Evolutionary conservation across 2,113 vertebrate genomes (phyloP).

Genomic region (Phyllostomus hastatus): DNA sequence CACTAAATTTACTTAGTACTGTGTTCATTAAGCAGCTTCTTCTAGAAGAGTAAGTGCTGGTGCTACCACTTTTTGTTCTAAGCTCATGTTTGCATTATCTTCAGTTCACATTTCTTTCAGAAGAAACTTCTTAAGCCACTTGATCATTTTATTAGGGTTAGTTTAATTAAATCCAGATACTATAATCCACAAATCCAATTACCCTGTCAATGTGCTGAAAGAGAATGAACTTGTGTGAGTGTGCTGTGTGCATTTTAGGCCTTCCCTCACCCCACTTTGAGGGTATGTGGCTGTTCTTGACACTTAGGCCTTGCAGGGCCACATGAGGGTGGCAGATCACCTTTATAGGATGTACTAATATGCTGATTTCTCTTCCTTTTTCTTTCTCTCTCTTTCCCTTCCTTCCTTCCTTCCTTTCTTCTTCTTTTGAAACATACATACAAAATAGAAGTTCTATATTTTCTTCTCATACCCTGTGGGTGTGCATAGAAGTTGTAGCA

Average conservation of each 20-base stretch:
- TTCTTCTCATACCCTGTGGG: neutral
- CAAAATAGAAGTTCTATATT: neutral
- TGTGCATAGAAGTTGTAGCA: neutral
- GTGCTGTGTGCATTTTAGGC: too few relatives aligned
- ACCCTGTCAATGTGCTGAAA: neutral
- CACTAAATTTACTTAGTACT: rapidly evolving
- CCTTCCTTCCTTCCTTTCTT: neutral
- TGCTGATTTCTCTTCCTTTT: neutral
- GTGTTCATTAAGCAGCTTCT: neutral
- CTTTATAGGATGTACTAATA: neutral
- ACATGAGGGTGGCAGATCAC: rapidly evolving
- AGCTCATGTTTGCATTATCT: neutral
- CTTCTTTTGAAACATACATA: neutral
- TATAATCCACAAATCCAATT: slow-evolving; percentile 28
- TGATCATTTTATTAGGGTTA: slow-evolving; percentile 18
- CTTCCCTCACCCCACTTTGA: neutral
- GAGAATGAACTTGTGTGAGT: neutral
- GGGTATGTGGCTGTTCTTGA: rapidly evolving
- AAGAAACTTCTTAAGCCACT: neutral
- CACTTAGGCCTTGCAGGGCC: neutral
- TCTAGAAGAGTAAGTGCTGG: neutral
- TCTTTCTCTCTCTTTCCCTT: too few relatives aligned
- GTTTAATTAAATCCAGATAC: slow-evolving; percentile 33
- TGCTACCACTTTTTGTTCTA: neutral
- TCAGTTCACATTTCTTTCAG: neutral